Evolutionary conservation across 2,113 vertebrate species (phyloP), one percentile per base, ranked within the genome.

Genomic region (Oryzias celebensis): DNA sequence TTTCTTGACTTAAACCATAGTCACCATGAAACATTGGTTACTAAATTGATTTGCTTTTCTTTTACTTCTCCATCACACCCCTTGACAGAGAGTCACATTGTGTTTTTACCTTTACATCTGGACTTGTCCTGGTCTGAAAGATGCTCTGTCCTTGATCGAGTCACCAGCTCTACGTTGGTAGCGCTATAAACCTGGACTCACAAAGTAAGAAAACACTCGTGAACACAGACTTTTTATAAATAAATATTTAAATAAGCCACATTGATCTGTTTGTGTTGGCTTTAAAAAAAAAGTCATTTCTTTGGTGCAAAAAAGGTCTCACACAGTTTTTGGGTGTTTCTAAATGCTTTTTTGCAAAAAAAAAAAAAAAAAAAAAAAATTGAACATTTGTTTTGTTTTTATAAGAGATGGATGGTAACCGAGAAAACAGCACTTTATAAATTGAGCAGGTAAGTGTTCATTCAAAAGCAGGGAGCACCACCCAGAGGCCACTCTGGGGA

Each of bases 81-180:
- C 10, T 36, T 36, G 8, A 28, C 7, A 36, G 8, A 36, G 36
- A 36, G 7, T 2, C 8, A 36, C 36, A 12, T 36, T 36, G 36
- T 64, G 60, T 60, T 10, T 60, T 59, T 45, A 93, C 92, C 92
- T 92, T 91, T 93, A 86, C 88, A 91, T 67, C 83, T 88, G 2
- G 88, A 91, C 82, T 93, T 93, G 76, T 93, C 92, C 80, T 93
- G 92, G 85, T 93, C 92, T 52, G 92, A 93, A 0, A 93, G 87
- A 81, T 93, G 92, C 62, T 93, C 92, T 3, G 92, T 93, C 71
- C 92, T 87, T 28, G 92, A 92, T 26, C 91, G 87, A 24, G 92
- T 93, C 73, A 93, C 92, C 58, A 93, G 77, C 82, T 93, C 92
- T 69, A 93, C 92, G 46, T 93, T 93, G 59, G 86, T 91, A 20